phyloP scores from a whole-genome alignment of 2,888 invertebrate species.

The Zaprionus lineosus region DNA sequence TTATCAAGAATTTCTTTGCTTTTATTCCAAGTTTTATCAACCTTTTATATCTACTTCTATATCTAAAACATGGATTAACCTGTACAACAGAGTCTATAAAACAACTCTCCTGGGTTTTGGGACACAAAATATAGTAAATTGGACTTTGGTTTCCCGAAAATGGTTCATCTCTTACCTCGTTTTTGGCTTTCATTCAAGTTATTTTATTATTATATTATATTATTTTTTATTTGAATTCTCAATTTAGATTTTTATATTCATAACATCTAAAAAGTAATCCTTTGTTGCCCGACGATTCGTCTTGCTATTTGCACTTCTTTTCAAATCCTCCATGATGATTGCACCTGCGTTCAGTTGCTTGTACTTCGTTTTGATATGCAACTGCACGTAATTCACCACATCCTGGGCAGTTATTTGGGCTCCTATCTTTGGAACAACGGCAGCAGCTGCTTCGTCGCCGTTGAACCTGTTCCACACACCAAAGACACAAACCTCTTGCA shows the following conservation, averaged over 20 bases:
- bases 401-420: conserved; percentile 60
- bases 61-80: too few species aligned
- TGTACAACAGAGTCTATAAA: too few species aligned
- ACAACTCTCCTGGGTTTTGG: too few species aligned
- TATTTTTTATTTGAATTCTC: not conserved
- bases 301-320: conserved; percentile 69
- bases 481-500: conserved; percentile 71
- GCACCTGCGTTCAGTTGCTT: too few species aligned
- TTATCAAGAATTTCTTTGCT: too few species aligned
- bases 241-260: not conserved
- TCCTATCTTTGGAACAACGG: conserved; percentile 53
- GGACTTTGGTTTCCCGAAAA: too few species aligned
- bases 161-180: too few species aligned
- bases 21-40: too few species aligned
- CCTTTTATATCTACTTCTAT: too few species aligned
- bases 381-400: conserved; percentile 62
- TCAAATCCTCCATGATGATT: conserved; percentile 65
- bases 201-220: too few species aligned
- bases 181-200: too few species aligned
- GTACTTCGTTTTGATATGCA: conserved; percentile 52
- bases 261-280: conserved; percentile 15
- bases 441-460: conserved; percentile 73
- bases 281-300: conserved; percentile 48
- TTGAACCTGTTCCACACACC: conserved; percentile 64
- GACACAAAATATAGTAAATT: too few species aligned